These are phyloP conservation scores for Drosophila dunni DNA, from an alignment of 1,140 invertebrate species.

Conservation along the genomic window DNA sequence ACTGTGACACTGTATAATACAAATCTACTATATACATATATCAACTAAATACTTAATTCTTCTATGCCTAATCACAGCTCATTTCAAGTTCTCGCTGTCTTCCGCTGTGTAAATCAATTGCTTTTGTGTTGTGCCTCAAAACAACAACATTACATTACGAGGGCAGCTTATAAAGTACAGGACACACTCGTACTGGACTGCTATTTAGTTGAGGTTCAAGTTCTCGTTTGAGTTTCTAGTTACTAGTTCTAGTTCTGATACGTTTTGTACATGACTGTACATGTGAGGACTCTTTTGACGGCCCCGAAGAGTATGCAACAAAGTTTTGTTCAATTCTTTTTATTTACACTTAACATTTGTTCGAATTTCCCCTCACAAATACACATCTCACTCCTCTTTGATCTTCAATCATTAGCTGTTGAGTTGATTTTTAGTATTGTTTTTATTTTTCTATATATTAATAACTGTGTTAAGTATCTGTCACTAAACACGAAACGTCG, in stretches of 20 bases:
- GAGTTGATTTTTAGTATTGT: constrained; percentile 16
- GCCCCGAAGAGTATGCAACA: constrained; percentile 34
- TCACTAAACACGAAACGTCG: constrained; percentile 45
- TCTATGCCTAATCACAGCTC: constrained; percentile 29
- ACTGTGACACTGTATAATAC: constrained; percentile 32
- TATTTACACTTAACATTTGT: constrained; percentile 28
- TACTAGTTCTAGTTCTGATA: constrained; percentile 1
- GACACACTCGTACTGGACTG: constrained; percentile 28
- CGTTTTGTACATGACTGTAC: neutral
- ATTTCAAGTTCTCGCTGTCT: constrained; percentile 20
- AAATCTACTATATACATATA: constrained; percentile 2
- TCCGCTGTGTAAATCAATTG: constrained; percentile 34
- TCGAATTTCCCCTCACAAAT: neutral
- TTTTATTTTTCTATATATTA: constrained; percentile 12
- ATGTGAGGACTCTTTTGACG: constrained; percentile 22
- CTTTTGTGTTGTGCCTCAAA: constrained; percentile 47
- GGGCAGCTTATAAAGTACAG: constrained; percentile 46
- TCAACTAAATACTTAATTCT: constrained; percentile 21
- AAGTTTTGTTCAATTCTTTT: constrained; percentile 16
- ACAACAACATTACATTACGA: constrained; percentile 43
- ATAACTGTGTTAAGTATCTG: constrained; percentile 35
- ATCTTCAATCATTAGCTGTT: constrained; percentile 10
- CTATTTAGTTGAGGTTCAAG: constrained; percentile 17
- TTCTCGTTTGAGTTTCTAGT: neutral
- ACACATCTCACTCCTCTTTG: constrained; percentile 8